Percentiles rank a stretch among this genome's conserved stretches.
Evolutionary conservation across 2,113 vertebrate species (phyloP).

Genomic region (Sphaerodactylus townsendi): DNA sequence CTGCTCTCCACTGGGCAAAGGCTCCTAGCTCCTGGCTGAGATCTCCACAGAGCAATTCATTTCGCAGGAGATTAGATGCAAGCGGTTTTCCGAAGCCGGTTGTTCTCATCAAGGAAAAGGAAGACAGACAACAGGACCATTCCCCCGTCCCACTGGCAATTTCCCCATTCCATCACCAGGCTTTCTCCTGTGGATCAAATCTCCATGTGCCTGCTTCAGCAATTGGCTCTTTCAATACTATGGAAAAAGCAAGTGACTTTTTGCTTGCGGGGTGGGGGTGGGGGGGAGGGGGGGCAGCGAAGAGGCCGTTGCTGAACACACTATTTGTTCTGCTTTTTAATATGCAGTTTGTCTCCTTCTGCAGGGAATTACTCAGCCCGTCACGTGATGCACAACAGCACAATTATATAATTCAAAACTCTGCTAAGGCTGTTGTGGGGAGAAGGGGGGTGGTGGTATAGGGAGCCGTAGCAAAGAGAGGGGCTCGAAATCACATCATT

Average conservation of each 20-base stretch:
- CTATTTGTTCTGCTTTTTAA: slow-evolving; percentile 69
- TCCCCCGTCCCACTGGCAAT: background rate
- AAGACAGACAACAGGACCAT: slow-evolving; percentile 39
- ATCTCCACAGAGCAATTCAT: slow-evolving; percentile 36
- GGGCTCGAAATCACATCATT: background rate
- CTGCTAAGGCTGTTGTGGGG: slow-evolving; percentile 17
- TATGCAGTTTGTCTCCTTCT: slow-evolving; percentile 70
- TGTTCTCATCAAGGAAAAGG: slow-evolving; percentile 31
- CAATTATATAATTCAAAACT: slow-evolving; percentile 68
- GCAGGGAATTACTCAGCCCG: slow-evolving; percentile 69
- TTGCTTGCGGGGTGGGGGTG: background rate
- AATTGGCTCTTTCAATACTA: slow-evolving; percentile 8
- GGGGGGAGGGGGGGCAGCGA: background rate
- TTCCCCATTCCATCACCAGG: background rate
- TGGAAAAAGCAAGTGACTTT: background rate
- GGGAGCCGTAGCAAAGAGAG: background rate
- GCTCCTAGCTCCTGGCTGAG: slow-evolving; percentile 32
- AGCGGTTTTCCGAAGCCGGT: slow-evolving; percentile 20
- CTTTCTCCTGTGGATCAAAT: slow-evolving; percentile 1
- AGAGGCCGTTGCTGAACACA: slow-evolving; percentile 20
- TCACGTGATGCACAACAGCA: slow-evolving; percentile 62
- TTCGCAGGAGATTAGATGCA: slow-evolving; percentile 3
- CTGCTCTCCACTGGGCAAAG: slow-evolving; percentile 30
- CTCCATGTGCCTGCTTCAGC: background rate
- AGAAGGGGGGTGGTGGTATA: background rate